phyloP scores from a whole-genome alignment of 2,797 vertebrate genomes.

The Poecilia gillii region DNA sequence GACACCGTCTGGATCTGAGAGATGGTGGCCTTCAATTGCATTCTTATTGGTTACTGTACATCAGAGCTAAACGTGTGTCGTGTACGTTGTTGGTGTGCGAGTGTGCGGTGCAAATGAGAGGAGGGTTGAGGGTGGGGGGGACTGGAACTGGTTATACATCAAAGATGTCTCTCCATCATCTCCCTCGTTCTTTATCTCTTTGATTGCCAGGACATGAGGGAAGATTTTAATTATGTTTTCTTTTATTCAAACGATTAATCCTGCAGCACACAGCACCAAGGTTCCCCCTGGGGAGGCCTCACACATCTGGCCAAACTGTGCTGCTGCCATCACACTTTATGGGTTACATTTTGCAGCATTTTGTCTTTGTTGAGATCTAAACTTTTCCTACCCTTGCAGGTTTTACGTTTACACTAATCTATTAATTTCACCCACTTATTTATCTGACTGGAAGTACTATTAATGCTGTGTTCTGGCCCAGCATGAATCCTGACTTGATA shows the following conservation, averaged over 20 bases:
- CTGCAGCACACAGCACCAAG: slow-evolving; percentile 58
- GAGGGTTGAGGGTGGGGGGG: neutral
- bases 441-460: neutral
- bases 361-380: slow-evolving; percentile 11
- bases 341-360: slow-evolving; percentile 27
- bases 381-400: neutral
- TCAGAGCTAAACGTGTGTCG: slow-evolving; percentile 41
- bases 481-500: neutral
- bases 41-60: slow-evolving; percentile 34
- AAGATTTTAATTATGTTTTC: slow-evolving; percentile 77
- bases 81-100: slow-evolving; percentile 14
- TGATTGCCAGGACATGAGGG: slow-evolving; percentile 62
- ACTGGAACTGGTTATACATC: slow-evolving; percentile 50
- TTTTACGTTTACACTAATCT: neutral
- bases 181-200: slow-evolving; percentile 34
- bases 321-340: slow-evolving; percentile 47
- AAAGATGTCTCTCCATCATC: slow-evolving; percentile 25
- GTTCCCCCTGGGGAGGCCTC: slow-evolving; percentile 62
- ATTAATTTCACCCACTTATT: neutral
- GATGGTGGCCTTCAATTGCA: slow-evolving; percentile 64
- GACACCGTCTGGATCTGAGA: slow-evolving; percentile 52
- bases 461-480: neutral
- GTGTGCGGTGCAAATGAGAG: slow-evolving; percentile 8
- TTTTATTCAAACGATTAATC: slow-evolving; percentile 76
- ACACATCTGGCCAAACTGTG: slow-evolving; percentile 68